Conservation (phyloP, 2,113 vertebrate species). For the Pelecanus crispus region DNA sequence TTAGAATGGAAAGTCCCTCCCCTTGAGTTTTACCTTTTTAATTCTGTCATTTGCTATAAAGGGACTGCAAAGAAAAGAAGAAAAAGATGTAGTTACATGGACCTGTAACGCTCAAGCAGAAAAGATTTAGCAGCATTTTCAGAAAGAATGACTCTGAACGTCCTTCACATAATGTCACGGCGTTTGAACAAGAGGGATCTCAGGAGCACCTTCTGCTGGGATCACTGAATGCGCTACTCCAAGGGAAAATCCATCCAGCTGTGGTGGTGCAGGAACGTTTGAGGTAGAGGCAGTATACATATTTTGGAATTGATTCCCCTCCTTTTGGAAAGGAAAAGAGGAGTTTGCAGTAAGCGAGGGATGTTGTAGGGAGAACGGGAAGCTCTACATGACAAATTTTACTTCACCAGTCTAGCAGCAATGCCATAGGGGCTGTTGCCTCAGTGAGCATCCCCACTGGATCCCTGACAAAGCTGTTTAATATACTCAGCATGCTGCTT, state of each 20-base stretch:
- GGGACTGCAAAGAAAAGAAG: background rate
- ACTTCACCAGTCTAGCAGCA: background rate
- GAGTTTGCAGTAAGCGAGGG: background rate
- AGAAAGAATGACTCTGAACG: background rate
- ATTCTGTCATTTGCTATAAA: background rate
- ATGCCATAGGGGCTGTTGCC: background rate
- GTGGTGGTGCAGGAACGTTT: background rate
- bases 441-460: background rate
- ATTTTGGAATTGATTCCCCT: background rate
- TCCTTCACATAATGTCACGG: background rate
- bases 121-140: background rate
- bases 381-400: background rate
- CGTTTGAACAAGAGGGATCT: background rate
- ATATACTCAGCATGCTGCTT: background rate
- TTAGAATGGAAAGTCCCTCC: background rate
- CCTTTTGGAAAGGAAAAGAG: background rate
- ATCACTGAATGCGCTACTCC: background rate
- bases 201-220: background rate
- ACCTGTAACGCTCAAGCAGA: background rate
- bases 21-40: background rate
- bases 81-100: background rate
- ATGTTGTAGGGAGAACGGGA: fast-evolving
- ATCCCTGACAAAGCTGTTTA: background rate
- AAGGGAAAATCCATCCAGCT: background rate
- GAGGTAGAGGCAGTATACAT: background rate